Conservation (phyloP, 2,797 vertebrate species). For the Pogonophryne albipinna region DNA sequence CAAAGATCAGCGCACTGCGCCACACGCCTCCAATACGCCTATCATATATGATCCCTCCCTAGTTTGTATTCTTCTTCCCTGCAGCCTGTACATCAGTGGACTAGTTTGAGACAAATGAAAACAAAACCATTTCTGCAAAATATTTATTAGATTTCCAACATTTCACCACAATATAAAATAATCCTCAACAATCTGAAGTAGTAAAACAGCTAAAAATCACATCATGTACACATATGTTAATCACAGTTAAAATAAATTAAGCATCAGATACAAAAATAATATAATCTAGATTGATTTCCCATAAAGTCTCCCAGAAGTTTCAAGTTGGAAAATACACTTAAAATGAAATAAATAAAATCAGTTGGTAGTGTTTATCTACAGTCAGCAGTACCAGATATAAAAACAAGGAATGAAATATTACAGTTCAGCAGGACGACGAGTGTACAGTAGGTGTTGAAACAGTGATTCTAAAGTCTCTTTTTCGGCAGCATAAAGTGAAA, state of each 20-base stretch:
- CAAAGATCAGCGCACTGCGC: no score
- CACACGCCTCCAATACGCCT: no score
- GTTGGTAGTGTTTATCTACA: constrained; percentile 51
- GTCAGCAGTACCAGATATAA: constrained; percentile 53
- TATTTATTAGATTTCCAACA: constrained; percentile 31
- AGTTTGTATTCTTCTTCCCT: no score
- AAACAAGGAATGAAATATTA: constrained; percentile 14
- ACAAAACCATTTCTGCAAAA: not conserved
- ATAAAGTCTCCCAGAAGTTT: constrained; percentile 41
- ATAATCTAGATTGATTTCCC: constrained; percentile 42
- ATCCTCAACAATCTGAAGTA: constrained; percentile 33
- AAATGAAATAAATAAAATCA: constrained; percentile 48
- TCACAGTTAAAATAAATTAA: constrained; percentile 71
- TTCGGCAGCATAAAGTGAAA: constrained; percentile 35
- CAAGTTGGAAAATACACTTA: constrained; percentile 33
- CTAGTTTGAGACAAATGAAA: not conserved
- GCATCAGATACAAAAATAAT: constrained; percentile 67
- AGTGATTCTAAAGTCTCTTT: constrained; percentile 18
- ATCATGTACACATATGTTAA: constrained; percentile 57
- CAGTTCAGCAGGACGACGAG: constrained; percentile 9
- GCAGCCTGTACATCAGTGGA: no score
- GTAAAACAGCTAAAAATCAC: constrained; percentile 42
- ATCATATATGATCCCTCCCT: no score
- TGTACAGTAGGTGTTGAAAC: constrained; percentile 8
- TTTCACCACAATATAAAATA: constrained; percentile 9